Evolutionary conservation across 2,888 invertebrate species (phyloP).

Genomic region (Plagiodera versicolora): DNA sequence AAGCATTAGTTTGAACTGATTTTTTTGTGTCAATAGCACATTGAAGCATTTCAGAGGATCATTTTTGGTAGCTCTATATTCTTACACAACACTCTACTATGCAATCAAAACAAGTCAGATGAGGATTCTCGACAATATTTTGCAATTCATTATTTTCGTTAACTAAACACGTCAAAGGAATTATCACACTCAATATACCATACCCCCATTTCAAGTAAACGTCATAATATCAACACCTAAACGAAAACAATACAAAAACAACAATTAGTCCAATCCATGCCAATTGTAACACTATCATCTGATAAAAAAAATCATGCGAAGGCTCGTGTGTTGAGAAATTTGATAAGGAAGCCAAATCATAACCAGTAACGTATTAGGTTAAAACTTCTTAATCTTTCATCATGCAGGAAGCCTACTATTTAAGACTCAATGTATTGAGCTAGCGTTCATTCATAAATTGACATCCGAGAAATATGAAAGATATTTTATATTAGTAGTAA

Average conservation of each 20-base stretch:
- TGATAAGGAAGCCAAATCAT: constrained; percentile 22
- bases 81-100: no score
- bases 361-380: constrained; percentile 9
- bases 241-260: not conserved
- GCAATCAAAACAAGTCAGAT: no score
- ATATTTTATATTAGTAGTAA: not conserved
- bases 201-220: not conserved
- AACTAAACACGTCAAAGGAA: not conserved
- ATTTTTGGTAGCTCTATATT: no score
- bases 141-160: not conserved
- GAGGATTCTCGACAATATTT: no score
- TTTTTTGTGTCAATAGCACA: no score
- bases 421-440: not conserved
- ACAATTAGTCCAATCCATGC: not conserved
- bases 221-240: not conserved
- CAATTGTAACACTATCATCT: not conserved
- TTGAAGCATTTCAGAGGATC: no score
- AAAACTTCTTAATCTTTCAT: constrained; percentile 29
- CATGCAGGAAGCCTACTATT: constrained; percentile 24
- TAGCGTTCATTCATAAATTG: not conserved
- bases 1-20: no score
- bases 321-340: constrained; percentile 11
- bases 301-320: not conserved
- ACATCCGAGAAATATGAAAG: not conserved
- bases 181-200: not conserved